A percentile compares a stretch with the other conserved stretches of the same genome.
Evolutionary conservation across 2,113 vertebrate species (phyloP).

Genomic region (Haemorhous mexicanus): DNA sequence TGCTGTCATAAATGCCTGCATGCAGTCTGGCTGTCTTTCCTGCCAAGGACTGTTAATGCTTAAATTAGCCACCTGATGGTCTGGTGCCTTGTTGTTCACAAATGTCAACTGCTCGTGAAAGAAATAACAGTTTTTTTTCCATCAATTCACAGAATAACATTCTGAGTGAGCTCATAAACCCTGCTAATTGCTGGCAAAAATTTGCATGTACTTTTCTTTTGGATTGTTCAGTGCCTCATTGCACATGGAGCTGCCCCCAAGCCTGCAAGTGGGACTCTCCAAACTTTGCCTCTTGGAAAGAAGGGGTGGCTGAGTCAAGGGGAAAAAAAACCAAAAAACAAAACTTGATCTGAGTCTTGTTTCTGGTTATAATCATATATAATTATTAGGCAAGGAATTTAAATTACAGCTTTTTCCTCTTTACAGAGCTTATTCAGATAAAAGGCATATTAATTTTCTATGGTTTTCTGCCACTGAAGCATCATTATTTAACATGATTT

Average conservation of each 20-base stretch:
- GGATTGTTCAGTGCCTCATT: not conserved
- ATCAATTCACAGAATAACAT: conserved; percentile 13
- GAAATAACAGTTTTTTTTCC: conserved; percentile 16
- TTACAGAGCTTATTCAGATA: not conserved
- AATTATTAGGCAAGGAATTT: not conserved
- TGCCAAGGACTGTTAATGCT: conserved; percentile 64
- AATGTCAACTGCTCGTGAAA: conserved; percentile 53
- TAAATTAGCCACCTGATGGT: conserved; percentile 65
- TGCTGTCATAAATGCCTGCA: conserved; percentile 61
- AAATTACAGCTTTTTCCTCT: not conserved
- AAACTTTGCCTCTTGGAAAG: not conserved
- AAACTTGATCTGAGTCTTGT: not conserved
- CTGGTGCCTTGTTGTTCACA: conserved; percentile 65
- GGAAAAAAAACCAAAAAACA: not conserved
- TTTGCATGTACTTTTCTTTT: not conserved
- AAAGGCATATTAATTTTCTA: not conserved
- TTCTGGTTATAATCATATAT: not conserved
- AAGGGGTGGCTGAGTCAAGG: not conserved
- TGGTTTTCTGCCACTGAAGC: not conserved
- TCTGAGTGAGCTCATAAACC: conserved; percentile 26
- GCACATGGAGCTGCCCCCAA: not conserved
- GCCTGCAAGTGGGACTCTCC: not conserved
- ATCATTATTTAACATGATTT: not conserved
- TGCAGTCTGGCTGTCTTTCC: conserved; percentile 54
- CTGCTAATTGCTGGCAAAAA: not conserved